Conservation (phyloP, 2,888 invertebrate genomes). For the Gastrophysa polygoni region DNA sequence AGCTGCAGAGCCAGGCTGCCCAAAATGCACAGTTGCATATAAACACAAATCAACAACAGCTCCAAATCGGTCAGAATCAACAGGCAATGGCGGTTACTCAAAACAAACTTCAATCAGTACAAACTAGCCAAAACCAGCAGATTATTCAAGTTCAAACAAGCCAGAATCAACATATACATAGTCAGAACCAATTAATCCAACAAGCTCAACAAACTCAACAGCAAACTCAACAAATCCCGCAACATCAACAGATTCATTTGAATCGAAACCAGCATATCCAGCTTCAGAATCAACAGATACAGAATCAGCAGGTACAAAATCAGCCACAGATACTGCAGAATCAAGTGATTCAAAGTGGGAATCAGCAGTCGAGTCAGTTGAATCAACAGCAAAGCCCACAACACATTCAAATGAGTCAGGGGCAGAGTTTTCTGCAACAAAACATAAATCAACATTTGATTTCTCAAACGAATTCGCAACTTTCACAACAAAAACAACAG, state of each 20-base stretch:
- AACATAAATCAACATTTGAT: constrained; percentile 35
- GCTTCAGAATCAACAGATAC: constrained; percentile 47
- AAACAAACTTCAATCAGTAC: too few species aligned
- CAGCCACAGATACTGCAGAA: constrained; percentile 34
- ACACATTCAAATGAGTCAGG: constrained; percentile 36
- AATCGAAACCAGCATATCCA: constrained; percentile 47
- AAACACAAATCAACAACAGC: constrained; percentile 32
- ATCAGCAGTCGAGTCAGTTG: constrained; percentile 25
- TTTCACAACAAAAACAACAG: constrained; percentile 41
- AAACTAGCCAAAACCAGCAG: constrained; percentile 19
- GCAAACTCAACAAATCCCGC: constrained; percentile 27
- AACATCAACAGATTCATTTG: constrained; percentile 20
- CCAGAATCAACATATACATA: constrained; percentile 21
- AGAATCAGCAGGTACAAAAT: constrained; percentile 38
- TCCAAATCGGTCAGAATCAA: constrained; percentile 54
- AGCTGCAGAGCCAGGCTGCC: constrained; percentile 35
- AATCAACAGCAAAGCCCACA: constrained; percentile 52
- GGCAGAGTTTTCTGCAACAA: constrained; percentile 35
- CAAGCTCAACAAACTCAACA: constrained; percentile 52
- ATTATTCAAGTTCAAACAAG: constrained; percentile 46
- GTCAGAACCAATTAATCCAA: constrained; percentile 57
- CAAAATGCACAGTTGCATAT: constrained; percentile 45
- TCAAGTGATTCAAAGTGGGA: constrained; percentile 47
- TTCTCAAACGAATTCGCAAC: constrained; percentile 38
- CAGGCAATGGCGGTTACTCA: constrained; percentile 44